Evolutionary conservation across 2,797 vertebrate species (phyloP).

Genomic region (Apogon talboti): DNA sequence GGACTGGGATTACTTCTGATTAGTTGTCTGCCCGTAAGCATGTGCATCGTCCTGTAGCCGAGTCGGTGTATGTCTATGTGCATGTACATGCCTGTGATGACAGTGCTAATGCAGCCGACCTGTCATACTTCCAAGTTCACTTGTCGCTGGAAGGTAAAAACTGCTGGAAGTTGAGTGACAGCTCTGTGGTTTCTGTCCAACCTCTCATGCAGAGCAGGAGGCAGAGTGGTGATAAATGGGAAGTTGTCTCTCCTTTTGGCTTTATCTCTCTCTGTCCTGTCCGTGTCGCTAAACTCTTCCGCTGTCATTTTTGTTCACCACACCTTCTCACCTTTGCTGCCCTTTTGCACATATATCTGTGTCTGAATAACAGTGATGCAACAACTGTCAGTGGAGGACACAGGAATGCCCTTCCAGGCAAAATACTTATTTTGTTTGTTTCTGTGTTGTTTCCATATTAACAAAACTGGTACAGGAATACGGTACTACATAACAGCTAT

Average conservation of each 20-base stretch:
- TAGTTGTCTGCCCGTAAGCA: too few relatives aligned
- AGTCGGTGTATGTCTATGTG: constrained; percentile 23
- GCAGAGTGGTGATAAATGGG: constrained; percentile 58
- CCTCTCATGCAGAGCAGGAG: constrained; percentile 40
- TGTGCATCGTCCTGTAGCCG: not conserved
- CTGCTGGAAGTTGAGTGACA: constrained; percentile 66
- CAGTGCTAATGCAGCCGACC: constrained; percentile 37
- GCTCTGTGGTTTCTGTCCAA: constrained; percentile 39
- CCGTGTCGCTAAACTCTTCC: constrained; percentile 20
- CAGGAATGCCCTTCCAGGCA: constrained; percentile 35
- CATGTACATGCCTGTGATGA: constrained; percentile 37
- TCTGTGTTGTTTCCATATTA: not conserved
- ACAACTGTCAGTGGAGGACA: not conserved
- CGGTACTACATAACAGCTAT: not conserved
- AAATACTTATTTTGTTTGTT: constrained; percentile 12
- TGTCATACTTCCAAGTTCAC: constrained; percentile 70
- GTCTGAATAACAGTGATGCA: constrained; percentile 31
- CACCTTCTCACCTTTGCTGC: not conserved
- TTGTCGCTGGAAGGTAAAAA: constrained; percentile 58
- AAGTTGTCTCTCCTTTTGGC: constrained; percentile 62
- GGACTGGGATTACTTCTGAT: too few relatives aligned
- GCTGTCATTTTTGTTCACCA: constrained; percentile 28
- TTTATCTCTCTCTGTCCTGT: constrained; percentile 37
- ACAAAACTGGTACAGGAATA: not conserved
- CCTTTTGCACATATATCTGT: constrained; percentile 12